Percentiles rank a stretch among this genome's conserved stretches.
These are phyloP conservation scores for Dallia pectoralis DNA, from an alignment of 2,797 vertebrate species.

Conservation along the genomic window DNA sequence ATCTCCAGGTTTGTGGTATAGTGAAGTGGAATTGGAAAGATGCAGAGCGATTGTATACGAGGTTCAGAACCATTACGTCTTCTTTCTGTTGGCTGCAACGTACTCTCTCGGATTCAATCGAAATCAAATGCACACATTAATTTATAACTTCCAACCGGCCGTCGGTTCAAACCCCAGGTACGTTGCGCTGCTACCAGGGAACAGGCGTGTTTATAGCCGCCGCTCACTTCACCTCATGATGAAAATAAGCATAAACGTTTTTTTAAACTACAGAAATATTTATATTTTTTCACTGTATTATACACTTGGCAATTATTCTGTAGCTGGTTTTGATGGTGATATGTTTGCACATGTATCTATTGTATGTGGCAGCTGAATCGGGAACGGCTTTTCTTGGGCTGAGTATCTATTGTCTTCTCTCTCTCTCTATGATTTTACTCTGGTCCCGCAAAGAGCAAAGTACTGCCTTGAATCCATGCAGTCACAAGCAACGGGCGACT, in stretches of 20 bases:
- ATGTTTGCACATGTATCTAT: slow-evolving; percentile 94
- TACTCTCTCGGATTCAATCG: slow-evolving; percentile 25
- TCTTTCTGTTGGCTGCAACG: slow-evolving; percentile 15
- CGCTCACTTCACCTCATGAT: slow-evolving; percentile 41
- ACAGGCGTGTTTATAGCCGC: slow-evolving; percentile 19
- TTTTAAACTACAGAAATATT: slow-evolving; percentile 67
- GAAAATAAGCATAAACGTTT: slow-evolving; percentile 19
- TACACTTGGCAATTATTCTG: slow-evolving; percentile 51
- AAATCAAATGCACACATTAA: slow-evolving; percentile 21
- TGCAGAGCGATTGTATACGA: background rate
- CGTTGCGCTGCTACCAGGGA: slow-evolving; percentile 20
- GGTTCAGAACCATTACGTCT: slow-evolving; percentile 17
- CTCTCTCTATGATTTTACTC: slow-evolving; percentile 12
- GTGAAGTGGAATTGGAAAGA: slow-evolving; percentile 14
- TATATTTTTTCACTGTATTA: slow-evolving; percentile 74
- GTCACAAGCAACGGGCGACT: background rate
- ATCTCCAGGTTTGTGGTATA: background rate
- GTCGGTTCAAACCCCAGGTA: slow-evolving; percentile 17
- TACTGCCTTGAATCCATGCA: background rate
- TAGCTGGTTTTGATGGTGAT: slow-evolving; percentile 71
- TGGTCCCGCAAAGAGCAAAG: background rate
- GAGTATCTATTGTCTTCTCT: slow-evolving; percentile 14
- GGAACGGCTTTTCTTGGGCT: slow-evolving; percentile 11
- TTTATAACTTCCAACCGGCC: slow-evolving; percentile 11
- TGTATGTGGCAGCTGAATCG: slow-evolving; percentile 94